phyloP scores from a whole-genome alignment of 2,113 vertebrate genomes.

The Scalopus aquaticus region DNA sequence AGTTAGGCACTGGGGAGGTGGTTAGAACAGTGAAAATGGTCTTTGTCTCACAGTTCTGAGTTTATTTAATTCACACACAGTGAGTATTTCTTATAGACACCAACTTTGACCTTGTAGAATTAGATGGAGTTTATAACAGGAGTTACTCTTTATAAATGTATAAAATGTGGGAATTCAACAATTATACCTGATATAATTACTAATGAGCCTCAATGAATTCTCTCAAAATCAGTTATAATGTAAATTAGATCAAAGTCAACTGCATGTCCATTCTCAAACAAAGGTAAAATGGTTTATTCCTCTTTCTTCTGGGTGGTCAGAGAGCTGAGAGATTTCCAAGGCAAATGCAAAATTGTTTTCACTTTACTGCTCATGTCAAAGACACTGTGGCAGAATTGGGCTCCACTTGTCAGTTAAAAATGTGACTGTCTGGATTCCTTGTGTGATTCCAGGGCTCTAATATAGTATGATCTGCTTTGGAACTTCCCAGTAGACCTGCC shows the following conservation, averaged over 20 bases:
- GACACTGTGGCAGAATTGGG: neutral
- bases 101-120: neutral
- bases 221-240: neutral
- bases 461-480: neutral
- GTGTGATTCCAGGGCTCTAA: neutral
- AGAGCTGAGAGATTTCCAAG: neutral
- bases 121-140: neutral
- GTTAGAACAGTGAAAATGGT: neutral
- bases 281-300: neutral
- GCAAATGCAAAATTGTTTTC: neutral
- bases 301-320: neutral
- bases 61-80: neutral
- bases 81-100: neutral
- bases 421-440: neutral
- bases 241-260: neutral
- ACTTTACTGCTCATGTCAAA: neutral
- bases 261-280: neutral
- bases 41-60: neutral
- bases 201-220: neutral
- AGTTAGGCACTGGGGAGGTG: accelerated
- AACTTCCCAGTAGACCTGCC: accelerated
- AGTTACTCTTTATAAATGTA: neutral
- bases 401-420: neutral
- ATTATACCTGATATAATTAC: neutral
- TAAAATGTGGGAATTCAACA: neutral